Evolutionary conservation across 2,888 invertebrate species (phyloP).

Genomic region (Rhopalosiphum nymphaeae): DNA sequence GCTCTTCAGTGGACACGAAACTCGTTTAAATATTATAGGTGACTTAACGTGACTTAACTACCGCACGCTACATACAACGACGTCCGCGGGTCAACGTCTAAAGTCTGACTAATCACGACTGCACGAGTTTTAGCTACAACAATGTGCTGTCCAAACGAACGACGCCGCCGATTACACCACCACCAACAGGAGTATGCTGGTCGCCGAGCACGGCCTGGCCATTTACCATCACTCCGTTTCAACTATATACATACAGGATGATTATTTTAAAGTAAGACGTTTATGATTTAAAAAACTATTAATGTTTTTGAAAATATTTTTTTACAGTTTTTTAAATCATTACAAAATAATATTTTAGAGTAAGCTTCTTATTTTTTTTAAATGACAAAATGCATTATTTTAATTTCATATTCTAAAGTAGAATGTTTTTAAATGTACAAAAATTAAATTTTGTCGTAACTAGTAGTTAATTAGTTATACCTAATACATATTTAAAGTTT

Average conservation of each 20-base stretch:
- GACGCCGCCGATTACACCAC: slow-evolving; percentile 38
- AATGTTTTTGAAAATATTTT: not conserved
- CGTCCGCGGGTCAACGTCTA: slow-evolving; percentile 32
- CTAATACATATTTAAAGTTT: not conserved
- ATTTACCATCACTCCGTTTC: slow-evolving; percentile 33
- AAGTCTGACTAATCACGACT: slow-evolving; percentile 49
- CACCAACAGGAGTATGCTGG: not conserved
- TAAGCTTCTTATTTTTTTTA: not conserved
- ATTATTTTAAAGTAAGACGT: not conserved
- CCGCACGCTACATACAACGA: not conserved
- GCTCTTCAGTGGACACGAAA: not conserved
- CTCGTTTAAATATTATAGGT: not conserved
- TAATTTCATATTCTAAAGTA: not conserved
- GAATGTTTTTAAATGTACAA: not conserved
- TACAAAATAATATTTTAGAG: not conserved
- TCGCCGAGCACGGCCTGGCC: not conserved
- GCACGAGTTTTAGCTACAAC: slow-evolving; percentile 2
- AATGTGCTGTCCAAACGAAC: slow-evolving; percentile 25
- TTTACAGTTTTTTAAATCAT: not conserved
- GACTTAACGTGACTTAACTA: not conserved
- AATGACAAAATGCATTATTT: not conserved
- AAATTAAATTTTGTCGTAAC: not conserved
- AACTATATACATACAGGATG: not conserved
- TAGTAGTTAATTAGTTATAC: not conserved
- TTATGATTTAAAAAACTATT: not conserved